phyloP scores from a whole-genome alignment of 2,797 vertebrate species.

The Tachyglossus aculeatus region DNA sequence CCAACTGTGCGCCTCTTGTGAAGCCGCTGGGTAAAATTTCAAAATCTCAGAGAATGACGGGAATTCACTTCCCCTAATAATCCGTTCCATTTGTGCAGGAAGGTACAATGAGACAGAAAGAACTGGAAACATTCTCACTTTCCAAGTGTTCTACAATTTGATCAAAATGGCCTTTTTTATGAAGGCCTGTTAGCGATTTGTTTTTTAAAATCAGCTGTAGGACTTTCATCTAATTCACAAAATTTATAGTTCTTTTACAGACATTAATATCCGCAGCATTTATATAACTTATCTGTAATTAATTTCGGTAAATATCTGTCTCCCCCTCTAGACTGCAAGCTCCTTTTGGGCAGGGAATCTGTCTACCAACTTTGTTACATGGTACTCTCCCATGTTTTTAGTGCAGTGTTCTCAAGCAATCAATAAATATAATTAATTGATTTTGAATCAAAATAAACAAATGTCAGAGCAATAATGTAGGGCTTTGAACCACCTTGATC shows the following conservation, averaged over 20 bases:
- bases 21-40: neutral
- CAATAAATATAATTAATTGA: no score
- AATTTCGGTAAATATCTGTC: no score
- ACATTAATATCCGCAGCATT: no score
- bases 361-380: no score
- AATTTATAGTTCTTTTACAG: no score
- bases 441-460: no score
- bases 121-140: neutral
- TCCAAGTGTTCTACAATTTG: neutral
- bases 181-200: neutral
- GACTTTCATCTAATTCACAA: neutral
- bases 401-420: no score
- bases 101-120: neutral
- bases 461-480: no score
- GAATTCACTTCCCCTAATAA: neutral
- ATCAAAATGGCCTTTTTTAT: neutral
- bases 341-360: no score
- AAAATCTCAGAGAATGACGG: slow-evolving; percentile 5
- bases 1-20: neutral
- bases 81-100: neutral
- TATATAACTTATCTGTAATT: no score
- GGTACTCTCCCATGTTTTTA: no score
- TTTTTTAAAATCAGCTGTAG: neutral
- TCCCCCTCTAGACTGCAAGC: no score
- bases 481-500: neutral